Percentiles rank a stretch among this genome's conserved stretches.
Conservation (phyloP, 2,888 invertebrate genomes). For the Tenthredo amoena region DNA sequence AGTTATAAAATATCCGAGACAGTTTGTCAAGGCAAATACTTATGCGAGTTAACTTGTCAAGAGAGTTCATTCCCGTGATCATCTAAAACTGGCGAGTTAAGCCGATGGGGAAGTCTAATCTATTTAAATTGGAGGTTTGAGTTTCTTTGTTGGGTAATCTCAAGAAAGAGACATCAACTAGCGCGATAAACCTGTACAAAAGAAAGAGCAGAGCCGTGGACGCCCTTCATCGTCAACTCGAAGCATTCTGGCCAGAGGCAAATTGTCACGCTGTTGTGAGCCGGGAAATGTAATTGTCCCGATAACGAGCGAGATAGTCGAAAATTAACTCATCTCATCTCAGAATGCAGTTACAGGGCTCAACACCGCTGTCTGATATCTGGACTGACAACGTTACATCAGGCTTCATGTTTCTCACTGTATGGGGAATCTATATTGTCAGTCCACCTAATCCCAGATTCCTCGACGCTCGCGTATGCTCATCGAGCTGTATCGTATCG, state of each 20-base stretch:
- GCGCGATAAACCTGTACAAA: background rate
- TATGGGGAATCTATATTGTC: background rate
- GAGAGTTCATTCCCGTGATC: background rate
- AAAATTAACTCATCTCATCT: conserved; percentile 36
- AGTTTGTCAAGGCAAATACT: background rate
- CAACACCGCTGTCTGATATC: background rate
- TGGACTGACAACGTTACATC: background rate
- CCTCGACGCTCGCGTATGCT: background rate
- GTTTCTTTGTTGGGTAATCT: background rate
- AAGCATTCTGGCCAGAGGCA: conserved; percentile 18
- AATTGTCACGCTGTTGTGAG: background rate
- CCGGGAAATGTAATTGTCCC: background rate
- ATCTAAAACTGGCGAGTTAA: background rate
- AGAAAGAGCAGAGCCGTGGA: background rate
- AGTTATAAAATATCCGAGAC: background rate
- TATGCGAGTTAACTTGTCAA: background rate
- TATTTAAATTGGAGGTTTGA: background rate
- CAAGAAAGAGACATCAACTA: background rate
- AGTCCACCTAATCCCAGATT: background rate
- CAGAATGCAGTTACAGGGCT: conserved; percentile 9
- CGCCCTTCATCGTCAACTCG: background rate
- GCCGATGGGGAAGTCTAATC: background rate
- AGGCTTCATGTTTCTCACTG: background rate
- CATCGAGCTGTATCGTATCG: background rate
- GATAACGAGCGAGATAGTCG: background rate